These are phyloP conservation scores for Percopsis omiscomaycus DNA, from an alignment of 2,797 vertebrate genomes.

Conservation along the genomic window DNA sequence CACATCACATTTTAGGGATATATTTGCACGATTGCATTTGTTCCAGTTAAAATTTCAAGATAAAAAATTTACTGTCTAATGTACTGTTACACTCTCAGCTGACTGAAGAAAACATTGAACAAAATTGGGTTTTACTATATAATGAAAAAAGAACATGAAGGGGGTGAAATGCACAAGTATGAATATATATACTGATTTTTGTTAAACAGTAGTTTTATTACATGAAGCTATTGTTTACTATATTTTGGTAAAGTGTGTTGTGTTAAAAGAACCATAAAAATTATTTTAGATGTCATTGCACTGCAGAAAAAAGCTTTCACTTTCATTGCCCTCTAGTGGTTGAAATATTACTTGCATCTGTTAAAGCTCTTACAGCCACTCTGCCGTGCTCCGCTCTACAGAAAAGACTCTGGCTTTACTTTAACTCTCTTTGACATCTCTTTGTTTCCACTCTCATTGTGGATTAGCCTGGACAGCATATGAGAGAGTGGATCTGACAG, in stretches of 20 bases:
- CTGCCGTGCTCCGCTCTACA: slow-evolving; percentile 43
- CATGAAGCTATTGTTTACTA: too few relatives aligned
- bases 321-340: slow-evolving; percentile 69
- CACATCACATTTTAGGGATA: too few relatives aligned
- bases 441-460: slow-evolving; percentile 69
- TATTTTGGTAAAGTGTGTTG: not conserved
- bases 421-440: slow-evolving; percentile 73
- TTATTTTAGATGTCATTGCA: not conserved
- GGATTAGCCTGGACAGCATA: slow-evolving; percentile 66
- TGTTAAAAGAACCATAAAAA: not conserved
- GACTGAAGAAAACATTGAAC: too few relatives aligned
- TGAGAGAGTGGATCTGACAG: slow-evolving; percentile 71
- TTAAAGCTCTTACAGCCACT: slow-evolving; percentile 25
- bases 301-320: not conserved
- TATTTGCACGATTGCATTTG: too few relatives aligned
- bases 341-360: slow-evolving; percentile 18
- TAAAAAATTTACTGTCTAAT: too few relatives aligned
- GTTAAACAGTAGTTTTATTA: too few relatives aligned
- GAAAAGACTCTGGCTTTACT: slow-evolving; percentile 65
- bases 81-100: too few relatives aligned
- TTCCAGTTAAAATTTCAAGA: too few relatives aligned
- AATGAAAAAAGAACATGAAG: too few relatives aligned
- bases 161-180: too few relatives aligned
- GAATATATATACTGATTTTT: too few relatives aligned
- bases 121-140: too few relatives aligned